Conservation (phyloP, 2,113 vertebrate species). For the Platysternon megacephalum region DNA sequence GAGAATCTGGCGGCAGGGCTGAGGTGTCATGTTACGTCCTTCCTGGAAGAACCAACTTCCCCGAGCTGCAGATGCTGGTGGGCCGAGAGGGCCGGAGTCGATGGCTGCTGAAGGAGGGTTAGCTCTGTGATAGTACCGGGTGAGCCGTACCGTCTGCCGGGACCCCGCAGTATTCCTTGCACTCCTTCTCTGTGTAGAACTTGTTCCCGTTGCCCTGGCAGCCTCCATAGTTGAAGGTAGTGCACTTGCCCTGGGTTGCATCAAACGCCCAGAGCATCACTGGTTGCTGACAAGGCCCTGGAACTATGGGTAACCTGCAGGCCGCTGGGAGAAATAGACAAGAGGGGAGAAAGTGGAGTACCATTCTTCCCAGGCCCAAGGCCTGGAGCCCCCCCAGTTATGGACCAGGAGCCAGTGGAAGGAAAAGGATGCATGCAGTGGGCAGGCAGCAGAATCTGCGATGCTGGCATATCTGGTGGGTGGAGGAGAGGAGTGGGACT, state of each 20-base stretch:
- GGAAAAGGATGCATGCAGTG: background rate
- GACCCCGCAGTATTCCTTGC: slow-evolving; percentile 92
- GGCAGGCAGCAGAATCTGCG: too few species aligned
- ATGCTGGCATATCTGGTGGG: too few species aligned
- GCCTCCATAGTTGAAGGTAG: slow-evolving; percentile 80
- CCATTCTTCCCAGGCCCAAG: background rate
- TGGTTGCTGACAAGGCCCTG: slow-evolving; percentile 71
- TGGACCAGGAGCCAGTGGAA: too few species aligned
- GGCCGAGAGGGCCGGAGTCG: background rate
- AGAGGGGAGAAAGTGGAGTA: background rate
- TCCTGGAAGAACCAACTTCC: background rate
- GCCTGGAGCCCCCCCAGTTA: background rate
- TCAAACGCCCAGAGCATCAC: slow-evolving; percentile 86
- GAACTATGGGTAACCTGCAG: slow-evolving; percentile 88
- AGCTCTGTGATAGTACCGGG: background rate
- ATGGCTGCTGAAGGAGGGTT: background rate
- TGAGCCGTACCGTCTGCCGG: slow-evolving; percentile 78
- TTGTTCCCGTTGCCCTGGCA: slow-evolving; percentile 92
- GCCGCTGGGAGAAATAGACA: slow-evolving; percentile 79
- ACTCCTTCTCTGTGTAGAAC: slow-evolving; percentile 94
- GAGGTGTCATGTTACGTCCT: background rate
- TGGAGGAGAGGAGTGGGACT: too few species aligned
- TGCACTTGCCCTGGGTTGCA: slow-evolving; percentile 80
- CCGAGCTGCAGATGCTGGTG: background rate
- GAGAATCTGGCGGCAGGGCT: background rate